Percentiles rank a stretch among this genome's conserved stretches.
Conservation (phyloP, 2,797 vertebrate genomes). For the Chaetophractus vellerosus region DNA sequence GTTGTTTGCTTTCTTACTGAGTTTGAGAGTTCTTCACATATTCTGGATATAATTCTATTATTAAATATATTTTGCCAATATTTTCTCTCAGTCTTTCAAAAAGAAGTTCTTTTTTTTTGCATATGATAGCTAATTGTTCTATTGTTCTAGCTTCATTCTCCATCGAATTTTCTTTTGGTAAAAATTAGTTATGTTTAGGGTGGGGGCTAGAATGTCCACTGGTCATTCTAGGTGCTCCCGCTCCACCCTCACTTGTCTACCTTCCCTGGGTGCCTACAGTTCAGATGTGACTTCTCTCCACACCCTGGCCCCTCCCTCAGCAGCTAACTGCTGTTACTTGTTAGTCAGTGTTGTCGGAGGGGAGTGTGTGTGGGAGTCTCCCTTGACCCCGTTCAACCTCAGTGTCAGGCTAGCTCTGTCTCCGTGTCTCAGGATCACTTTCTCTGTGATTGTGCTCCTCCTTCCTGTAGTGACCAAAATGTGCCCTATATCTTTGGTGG, state of each 20-base stretch:
- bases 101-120: background rate
- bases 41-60: background rate
- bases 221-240: background rate
- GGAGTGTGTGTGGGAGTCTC: background rate
- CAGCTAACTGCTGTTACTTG: background rate
- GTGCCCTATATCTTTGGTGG: background rate
- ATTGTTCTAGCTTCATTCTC: background rate
- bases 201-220: background rate
- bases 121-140: background rate
- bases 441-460: background rate
- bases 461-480: background rate
- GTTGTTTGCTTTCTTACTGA: background rate
- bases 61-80: background rate
- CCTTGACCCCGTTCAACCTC: background rate
- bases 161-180: background rate
- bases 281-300: background rate
- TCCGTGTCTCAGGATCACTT: background rate
- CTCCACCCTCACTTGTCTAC: background rate
- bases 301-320: background rate
- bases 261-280: background rate
- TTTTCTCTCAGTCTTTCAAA: background rate
- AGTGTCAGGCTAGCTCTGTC: background rate
- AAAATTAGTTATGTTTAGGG: background rate
- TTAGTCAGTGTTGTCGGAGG: background rate
- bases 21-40: background rate